Conservation (phyloP, 92 coral and sea anemone species). For the Phymanthus crucifer region DNA sequence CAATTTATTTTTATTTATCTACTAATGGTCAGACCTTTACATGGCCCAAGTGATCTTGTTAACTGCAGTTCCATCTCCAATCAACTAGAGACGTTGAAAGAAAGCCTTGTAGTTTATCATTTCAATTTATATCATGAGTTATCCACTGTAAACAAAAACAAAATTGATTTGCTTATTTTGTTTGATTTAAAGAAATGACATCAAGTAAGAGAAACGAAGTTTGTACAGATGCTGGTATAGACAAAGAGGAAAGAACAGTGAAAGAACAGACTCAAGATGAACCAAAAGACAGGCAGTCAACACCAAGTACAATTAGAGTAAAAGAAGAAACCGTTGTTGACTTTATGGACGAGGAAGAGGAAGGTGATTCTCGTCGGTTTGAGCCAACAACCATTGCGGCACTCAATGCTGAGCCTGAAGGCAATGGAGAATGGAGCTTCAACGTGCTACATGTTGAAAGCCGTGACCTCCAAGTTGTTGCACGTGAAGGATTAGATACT, state of each 20-base stretch:
- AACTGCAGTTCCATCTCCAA: too few relatives aligned
- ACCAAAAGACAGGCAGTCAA: neutral
- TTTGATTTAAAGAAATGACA: neutral
- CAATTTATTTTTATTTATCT: too few relatives aligned
- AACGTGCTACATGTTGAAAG: neutral
- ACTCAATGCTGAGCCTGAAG: neutral
- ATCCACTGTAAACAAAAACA: too few relatives aligned
- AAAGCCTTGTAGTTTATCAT: too few relatives aligned
- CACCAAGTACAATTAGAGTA: neutral
- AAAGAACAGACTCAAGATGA: neutral
- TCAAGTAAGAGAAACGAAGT: neutral
- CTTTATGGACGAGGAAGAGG: neutral
- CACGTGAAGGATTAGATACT: neutral
- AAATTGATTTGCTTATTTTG: too few relatives aligned
- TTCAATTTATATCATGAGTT: too few relatives aligned
- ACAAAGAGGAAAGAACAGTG: neutral
- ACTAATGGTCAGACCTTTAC: too few relatives aligned
- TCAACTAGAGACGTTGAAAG: too few relatives aligned
- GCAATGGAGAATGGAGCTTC: neutral
- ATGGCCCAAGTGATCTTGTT: too few relatives aligned
- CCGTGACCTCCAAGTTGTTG: neutral
- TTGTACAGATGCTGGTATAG: neutral
- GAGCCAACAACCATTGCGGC: neutral
- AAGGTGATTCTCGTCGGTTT: neutral
- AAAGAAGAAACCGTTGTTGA: neutral